Conservation (phyloP, 1,140 invertebrate genomes). For the Drosophila teissieri region DNA sequence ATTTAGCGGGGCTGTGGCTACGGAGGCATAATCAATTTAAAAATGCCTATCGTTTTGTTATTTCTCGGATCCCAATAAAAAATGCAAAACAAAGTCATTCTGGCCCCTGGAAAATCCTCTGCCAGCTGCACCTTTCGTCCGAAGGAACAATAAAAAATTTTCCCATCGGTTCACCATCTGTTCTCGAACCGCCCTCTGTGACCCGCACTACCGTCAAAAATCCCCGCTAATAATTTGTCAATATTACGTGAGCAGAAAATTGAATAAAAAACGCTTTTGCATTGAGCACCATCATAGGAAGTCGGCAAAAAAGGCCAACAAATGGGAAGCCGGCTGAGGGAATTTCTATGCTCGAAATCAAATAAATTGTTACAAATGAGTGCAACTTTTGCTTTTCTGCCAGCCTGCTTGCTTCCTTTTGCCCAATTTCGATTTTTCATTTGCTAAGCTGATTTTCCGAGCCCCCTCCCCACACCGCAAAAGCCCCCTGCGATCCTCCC, state of each 20-base stretch:
- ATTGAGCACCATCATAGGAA: slow-evolving; percentile 45
- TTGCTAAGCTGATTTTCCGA: slow-evolving; percentile 70
- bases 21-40: slow-evolving; percentile 70
- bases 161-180: slow-evolving; percentile 48
- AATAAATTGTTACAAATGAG: slow-evolving; percentile 83
- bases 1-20: slow-evolving; percentile 14
- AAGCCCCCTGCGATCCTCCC: not conserved
- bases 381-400: slow-evolving; percentile 65
- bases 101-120: slow-evolving; percentile 38
- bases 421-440: slow-evolving; percentile 72
- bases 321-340: slow-evolving; percentile 27
- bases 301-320: slow-evolving; percentile 22
- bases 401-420: slow-evolving; percentile 15
- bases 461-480: not conserved
- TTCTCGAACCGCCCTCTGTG: slow-evolving; percentile 30
- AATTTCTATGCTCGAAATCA: slow-evolving; percentile 62
- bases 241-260: slow-evolving; percentile 84
- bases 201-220: slow-evolving; percentile 64
- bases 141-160: slow-evolving; percentile 47
- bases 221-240: slow-evolving; percentile 84
- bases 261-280: slow-evolving; percentile 82
- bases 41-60: slow-evolving; percentile 48
- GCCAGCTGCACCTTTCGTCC: slow-evolving; percentile 66
- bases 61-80: slow-evolving; percentile 57
- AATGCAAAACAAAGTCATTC: slow-evolving; percentile 66